Conservation (phyloP, 2,888 invertebrate species). For the Chrysolina haemoptera region DNA sequence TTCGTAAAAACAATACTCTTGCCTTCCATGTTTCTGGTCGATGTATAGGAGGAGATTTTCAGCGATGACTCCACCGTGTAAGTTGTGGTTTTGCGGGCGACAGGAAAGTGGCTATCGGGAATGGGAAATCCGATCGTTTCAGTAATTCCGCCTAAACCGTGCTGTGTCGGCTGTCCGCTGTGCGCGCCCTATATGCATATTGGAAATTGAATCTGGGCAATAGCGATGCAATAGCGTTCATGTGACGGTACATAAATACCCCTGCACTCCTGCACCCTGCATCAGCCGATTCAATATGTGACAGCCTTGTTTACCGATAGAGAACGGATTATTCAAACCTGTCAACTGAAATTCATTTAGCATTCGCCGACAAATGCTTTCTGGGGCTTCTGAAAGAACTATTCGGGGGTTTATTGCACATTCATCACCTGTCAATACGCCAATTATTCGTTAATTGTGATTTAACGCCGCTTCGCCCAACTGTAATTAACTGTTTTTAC, state of each 20-base stretch:
- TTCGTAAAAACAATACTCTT: too few relatives aligned
- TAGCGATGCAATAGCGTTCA: slow-evolving; percentile 65
- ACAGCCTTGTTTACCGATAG: slow-evolving; percentile 67
- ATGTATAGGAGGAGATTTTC: neutral
- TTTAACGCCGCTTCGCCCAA: slow-evolving; percentile 51
- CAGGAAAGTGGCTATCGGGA: slow-evolving; percentile 52
- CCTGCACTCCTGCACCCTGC: slow-evolving; percentile 54
- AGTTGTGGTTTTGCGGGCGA: slow-evolving; percentile 40
- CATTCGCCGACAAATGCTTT: slow-evolving; percentile 59
- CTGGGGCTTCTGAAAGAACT: slow-evolving; percentile 57
- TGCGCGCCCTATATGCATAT: slow-evolving; percentile 66
- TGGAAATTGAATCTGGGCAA: slow-evolving; percentile 70
- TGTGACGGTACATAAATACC: slow-evolving; percentile 66
- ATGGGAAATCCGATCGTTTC: slow-evolving; percentile 66
- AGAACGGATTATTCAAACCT: slow-evolving; percentile 68
- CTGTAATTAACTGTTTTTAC: slow-evolving; percentile 50
- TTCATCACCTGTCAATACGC: slow-evolving; percentile 60
- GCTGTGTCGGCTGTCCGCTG: slow-evolving; percentile 55
- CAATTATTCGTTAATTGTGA: slow-evolving; percentile 60
- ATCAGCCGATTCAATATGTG: slow-evolving; percentile 65
- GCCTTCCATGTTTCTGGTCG: too few relatives aligned
- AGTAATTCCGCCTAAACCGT: slow-evolving; percentile 65
- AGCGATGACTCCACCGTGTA: slow-evolving; percentile 33
- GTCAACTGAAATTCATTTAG: slow-evolving; percentile 67
- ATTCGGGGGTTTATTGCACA: slow-evolving; percentile 57